Percentiles rank a stretch among this genome's conserved stretches.
phyloP scores from a whole-genome alignment of 2,113 vertebrate species.

The Aegotheles bennettii region DNA sequence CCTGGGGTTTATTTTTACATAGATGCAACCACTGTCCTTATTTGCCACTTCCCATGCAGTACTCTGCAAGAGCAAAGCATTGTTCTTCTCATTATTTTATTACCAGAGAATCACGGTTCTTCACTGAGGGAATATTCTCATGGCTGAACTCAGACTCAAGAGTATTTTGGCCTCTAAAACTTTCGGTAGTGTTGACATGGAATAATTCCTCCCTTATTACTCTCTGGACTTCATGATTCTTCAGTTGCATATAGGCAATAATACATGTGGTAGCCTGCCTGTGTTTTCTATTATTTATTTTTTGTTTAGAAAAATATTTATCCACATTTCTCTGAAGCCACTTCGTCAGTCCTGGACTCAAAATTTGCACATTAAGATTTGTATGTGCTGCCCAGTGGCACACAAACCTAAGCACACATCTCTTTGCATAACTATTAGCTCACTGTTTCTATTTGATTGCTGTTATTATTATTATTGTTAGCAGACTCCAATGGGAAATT shows the following conservation, averaged over 20 bases:
- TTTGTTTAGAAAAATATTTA: constrained; percentile 22
- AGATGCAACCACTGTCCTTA: constrained; percentile 14
- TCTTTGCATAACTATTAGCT: background rate
- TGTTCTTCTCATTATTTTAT: background rate
- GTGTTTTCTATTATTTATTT: background rate
- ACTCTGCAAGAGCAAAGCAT: background rate
- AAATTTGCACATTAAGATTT: background rate
- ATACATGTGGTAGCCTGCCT: background rate
- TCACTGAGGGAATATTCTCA: background rate
- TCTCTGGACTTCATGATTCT: background rate
- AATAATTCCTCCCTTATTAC: background rate
- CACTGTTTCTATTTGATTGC: background rate
- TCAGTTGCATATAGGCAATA: background rate
- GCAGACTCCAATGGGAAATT: background rate
- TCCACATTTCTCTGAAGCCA: background rate
- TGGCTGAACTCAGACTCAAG: background rate
- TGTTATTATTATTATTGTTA: background rate
- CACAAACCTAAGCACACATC: background rate
- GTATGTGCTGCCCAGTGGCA: background rate
- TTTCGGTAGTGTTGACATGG: background rate
- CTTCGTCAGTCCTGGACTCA: background rate
- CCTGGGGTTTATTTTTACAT: background rate
- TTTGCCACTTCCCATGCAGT: background rate
- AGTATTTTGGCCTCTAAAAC: background rate
- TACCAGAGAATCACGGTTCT: background rate